Percentiles rank a stretch among this genome's conserved stretches.
phyloP scores from a whole-genome alignment of 2,113 vertebrate species.

The Mohoua ochrocephala region DNA sequence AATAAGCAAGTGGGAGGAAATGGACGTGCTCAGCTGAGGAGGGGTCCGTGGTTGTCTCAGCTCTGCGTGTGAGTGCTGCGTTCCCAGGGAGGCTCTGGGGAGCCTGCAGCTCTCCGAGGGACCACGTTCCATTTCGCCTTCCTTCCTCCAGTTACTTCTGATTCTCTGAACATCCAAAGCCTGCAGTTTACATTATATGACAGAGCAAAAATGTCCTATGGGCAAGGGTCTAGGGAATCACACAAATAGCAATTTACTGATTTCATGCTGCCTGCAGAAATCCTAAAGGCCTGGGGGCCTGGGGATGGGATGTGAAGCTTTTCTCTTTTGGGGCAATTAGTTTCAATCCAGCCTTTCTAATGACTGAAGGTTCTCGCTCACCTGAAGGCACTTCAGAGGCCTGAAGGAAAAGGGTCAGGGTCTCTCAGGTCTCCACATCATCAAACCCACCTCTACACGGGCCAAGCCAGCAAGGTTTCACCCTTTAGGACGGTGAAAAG shows the following conservation, averaged over 20 bases:
- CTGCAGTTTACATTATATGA: conserved; percentile 2
- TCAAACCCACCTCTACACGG: not conserved
- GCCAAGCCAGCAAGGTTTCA: not conserved
- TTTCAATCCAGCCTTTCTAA: not conserved
- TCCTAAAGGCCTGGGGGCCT: not conserved
- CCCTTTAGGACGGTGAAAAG: not conserved
- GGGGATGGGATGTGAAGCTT: not conserved
- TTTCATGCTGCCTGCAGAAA: not conserved
- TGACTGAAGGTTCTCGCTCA: not conserved
- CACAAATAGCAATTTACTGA: conserved; percentile 28
- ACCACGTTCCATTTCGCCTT: not conserved
- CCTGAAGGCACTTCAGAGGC: not conserved
- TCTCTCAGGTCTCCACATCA: not conserved
- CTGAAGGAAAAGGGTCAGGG: not conserved
- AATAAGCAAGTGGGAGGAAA: not conserved
- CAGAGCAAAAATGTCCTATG: conserved; percentile 14
- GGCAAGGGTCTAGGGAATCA: conserved; percentile 32
- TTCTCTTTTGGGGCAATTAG: not conserved
- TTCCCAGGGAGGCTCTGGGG: not conserved
- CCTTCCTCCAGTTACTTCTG: not conserved
- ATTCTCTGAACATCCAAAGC: conserved; percentile 6
- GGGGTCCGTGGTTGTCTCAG: not conserved
- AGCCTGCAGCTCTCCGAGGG: not conserved
- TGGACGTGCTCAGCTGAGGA: not conserved
- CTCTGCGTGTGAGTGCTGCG: fast-evolving